Conservation (phyloP, 2,888 invertebrate species). For the Mesorhabditis spiculigera region DNA sequence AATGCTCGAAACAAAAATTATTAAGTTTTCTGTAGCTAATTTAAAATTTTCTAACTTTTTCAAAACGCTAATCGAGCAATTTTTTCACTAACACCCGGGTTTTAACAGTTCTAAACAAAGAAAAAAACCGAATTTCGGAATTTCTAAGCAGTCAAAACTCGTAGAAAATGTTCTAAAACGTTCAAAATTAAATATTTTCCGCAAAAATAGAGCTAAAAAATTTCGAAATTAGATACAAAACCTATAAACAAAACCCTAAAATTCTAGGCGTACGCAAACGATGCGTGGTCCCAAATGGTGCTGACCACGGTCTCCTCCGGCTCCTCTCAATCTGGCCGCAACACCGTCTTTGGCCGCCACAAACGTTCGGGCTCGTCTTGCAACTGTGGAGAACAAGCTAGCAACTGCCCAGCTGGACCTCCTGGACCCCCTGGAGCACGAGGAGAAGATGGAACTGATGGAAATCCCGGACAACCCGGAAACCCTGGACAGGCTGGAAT, state of each 20-base stretch:
- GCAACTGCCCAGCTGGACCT: constrained; percentile 36
- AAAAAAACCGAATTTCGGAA: too few relatives aligned
- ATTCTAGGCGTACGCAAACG: constrained; percentile 13
- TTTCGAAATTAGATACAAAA: too few relatives aligned
- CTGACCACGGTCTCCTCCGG: constrained; percentile 8
- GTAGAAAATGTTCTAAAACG: too few relatives aligned
- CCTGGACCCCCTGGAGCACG: constrained; percentile 37
- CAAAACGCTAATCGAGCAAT: too few relatives aligned
- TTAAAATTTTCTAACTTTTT: too few relatives aligned
- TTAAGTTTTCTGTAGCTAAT: too few relatives aligned
- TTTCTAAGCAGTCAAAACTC: too few relatives aligned
- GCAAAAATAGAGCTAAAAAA: too few relatives aligned
- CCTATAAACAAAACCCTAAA: background rate
- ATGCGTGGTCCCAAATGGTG: constrained; percentile 15
- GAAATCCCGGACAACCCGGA: constrained; percentile 28
- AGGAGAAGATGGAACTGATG: constrained; percentile 28
- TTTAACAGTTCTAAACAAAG: too few relatives aligned
- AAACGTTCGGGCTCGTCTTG: background rate
- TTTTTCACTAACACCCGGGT: too few relatives aligned
- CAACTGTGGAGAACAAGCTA: constrained; percentile 26
- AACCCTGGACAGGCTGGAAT: constrained; percentile 21
- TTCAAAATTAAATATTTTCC: too few relatives aligned
- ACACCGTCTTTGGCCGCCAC: constrained; percentile 4
- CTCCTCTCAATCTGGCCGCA: background rate
- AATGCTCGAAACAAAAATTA: too few relatives aligned